A percentile compares a stretch with the other conserved stretches of the same genome.
These are phyloP conservation scores for Megaustenia siamemsis DNA, from an alignment of 2,888 invertebrate genomes.

Conservation along the genomic window DNA sequence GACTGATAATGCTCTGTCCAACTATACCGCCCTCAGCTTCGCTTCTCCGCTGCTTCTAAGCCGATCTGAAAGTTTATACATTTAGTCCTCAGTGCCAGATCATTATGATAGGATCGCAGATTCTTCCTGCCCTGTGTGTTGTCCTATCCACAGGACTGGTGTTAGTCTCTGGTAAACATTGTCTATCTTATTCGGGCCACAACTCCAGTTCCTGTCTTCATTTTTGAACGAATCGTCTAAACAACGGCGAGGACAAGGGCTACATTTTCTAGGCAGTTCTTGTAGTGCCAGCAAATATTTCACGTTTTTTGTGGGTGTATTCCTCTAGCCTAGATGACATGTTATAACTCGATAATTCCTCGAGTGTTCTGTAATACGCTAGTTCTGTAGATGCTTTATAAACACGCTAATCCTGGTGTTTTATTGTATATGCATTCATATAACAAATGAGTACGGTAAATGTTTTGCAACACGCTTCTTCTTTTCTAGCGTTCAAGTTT, in stretches of 20 bases:
- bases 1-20: not conserved
- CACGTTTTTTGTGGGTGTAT: too few species aligned
- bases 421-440: too few species aligned
- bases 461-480: too few species aligned
- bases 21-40: not conserved
- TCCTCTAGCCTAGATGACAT: too few species aligned
- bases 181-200: not conserved
- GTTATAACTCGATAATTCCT: too few species aligned
- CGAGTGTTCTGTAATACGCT: too few species aligned
- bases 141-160: not conserved
- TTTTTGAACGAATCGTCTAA: not conserved
- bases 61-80: not conserved
- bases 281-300: too few species aligned
- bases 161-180: not conserved
- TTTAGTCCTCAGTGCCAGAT: slow-evolving; percentile 2
- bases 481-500: too few species aligned
- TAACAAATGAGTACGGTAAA: too few species aligned
- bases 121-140: not conserved
- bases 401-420: too few species aligned
- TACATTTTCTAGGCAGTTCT: too few species aligned
- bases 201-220: not conserved
- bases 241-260: not conserved
- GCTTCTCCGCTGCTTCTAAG: not conserved
- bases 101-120: slow-evolving; percentile 21
- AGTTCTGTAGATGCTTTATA: too few species aligned